Evolutionary conservation across 2,888 invertebrate species (phyloP).

Genomic region (Oegoconia quadripuncta): DNA sequence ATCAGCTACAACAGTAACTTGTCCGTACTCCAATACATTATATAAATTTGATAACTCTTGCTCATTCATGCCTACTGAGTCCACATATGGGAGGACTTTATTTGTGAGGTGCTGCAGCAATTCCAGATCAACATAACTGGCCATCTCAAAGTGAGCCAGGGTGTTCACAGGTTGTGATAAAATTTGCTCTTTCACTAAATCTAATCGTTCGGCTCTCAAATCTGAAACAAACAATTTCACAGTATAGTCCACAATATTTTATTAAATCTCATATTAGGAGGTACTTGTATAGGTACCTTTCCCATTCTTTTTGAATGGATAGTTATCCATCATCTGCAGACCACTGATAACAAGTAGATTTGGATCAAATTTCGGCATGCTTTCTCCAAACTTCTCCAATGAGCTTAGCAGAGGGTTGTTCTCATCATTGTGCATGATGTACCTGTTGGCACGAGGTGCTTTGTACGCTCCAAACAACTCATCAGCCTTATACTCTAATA

Average conservation of each 20-base stretch:
- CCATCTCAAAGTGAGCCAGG: constrained; percentile 91
- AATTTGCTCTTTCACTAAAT: constrained; percentile 83
- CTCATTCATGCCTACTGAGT: constrained; percentile 93
- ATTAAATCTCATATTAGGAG: not conserved
- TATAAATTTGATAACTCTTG: constrained; percentile 90
- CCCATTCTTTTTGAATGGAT: constrained; percentile 81
- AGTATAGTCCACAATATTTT: too few species aligned
- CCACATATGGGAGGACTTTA: constrained; percentile 84
- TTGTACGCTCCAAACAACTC: constrained; percentile 86
- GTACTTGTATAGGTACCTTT: constrained; percentile 35
- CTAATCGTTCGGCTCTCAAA: constrained; percentile 80
- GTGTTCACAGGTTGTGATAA: constrained; percentile 78
- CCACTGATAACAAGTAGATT: constrained; percentile 89
- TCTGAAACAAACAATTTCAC: constrained; percentile 77
- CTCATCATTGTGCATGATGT: constrained; percentile 89
- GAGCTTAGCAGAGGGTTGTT: constrained; percentile 88
- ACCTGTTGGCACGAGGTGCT: constrained; percentile 89
- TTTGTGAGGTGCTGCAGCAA: constrained; percentile 83
- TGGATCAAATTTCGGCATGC: constrained; percentile 81
- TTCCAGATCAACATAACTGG: constrained; percentile 87
- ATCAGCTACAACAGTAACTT: constrained; percentile 86
- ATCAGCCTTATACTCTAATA: constrained; percentile 88
- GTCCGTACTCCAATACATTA: constrained; percentile 83
- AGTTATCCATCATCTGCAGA: constrained; percentile 94
- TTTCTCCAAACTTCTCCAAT: constrained; percentile 83